Conservation (phyloP, 2,888 invertebrate genomes). For the Hylaea fasciaria region DNA sequence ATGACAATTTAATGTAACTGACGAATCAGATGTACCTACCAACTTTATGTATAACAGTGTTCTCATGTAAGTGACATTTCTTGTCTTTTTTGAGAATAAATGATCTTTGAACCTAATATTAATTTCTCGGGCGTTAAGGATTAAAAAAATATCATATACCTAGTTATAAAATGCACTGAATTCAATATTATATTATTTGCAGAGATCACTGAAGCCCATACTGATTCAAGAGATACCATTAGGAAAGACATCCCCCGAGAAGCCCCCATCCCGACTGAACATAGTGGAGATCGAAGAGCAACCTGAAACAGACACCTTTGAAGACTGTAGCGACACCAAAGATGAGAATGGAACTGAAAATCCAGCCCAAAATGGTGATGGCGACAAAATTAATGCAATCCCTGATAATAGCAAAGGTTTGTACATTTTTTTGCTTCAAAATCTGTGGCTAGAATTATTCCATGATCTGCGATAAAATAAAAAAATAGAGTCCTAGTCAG, state of each 20-base stretch:
- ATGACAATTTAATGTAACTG: too few species aligned
- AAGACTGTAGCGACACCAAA: slow-evolving; percentile 51
- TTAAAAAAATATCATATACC: too few species aligned
- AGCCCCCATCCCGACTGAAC: slow-evolving; percentile 61
- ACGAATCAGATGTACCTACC: too few species aligned
- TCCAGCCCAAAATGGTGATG: background rate
- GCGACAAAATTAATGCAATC: slow-evolving; percentile 1
- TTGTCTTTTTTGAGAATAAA: too few species aligned
- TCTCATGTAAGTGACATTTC: too few species aligned
- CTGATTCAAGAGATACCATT: slow-evolving; percentile 75
- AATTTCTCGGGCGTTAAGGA: too few species aligned
- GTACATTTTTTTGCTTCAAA: background rate
- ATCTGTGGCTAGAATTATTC: too few species aligned
- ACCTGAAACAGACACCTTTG: slow-evolving; percentile 61
- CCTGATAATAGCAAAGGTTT: slow-evolving; percentile 2
- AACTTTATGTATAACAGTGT: too few species aligned
- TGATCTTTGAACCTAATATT: too few species aligned
- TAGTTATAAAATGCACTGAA: too few species aligned
- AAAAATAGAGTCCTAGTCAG: too few species aligned
- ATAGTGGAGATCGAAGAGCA: slow-evolving; percentile 61
- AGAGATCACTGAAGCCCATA: slow-evolving; percentile 85
- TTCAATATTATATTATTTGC: slow-evolving; percentile 49
- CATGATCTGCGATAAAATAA: too few species aligned
- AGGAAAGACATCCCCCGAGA: slow-evolving; percentile 58
- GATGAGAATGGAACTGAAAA: slow-evolving; percentile 17